Conservation (phyloP, 2,797 vertebrate genomes). For the Philypnodon macrostomus region DNA sequence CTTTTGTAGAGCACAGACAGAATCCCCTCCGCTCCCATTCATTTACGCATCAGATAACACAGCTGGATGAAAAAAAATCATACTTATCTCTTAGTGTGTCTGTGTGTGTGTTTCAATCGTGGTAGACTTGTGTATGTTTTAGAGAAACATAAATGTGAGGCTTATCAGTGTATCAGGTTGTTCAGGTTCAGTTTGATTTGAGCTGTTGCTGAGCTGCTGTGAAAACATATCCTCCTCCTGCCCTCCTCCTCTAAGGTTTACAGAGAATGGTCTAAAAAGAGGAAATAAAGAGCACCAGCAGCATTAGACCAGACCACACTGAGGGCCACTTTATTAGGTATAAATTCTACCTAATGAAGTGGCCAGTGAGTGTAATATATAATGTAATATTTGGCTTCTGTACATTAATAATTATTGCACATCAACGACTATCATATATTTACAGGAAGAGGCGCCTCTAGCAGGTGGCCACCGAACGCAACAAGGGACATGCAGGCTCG, state of each 20-base stretch:
- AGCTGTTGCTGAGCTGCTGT: conserved; percentile 18
- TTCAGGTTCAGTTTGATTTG: conserved; percentile 29
- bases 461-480: conserved; percentile 60
- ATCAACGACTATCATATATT: conserved; percentile 10
- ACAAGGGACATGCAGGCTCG: conserved; percentile 78
- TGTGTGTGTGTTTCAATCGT: not conserved
- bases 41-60: conserved; percentile 54
- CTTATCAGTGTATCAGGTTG: conserved; percentile 41
- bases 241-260: not conserved
- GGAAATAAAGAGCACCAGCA: not conserved
- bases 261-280: no score
- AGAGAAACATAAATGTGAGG: conserved; percentile 6
- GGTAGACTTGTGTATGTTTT: conserved; percentile 3
- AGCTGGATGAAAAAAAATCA: conserved; percentile 6
- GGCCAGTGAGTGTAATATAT: no score
- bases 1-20: conserved; percentile 74
- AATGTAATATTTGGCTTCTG: no score
- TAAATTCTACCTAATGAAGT: no score
- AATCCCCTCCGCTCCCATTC: conserved; percentile 46
- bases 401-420: no score
- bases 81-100: conserved; percentile 6
- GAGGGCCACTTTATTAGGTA: no score
- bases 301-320: no score
- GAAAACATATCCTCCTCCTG: conserved; percentile 33
- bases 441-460: conserved; percentile 57